A percentile compares a stretch with the other conserved stretches of the same genome.
Evolutionary conservation across 2,113 vertebrate genomes (phyloP).

Genomic region (Tangachromis dhanisi): DNA sequence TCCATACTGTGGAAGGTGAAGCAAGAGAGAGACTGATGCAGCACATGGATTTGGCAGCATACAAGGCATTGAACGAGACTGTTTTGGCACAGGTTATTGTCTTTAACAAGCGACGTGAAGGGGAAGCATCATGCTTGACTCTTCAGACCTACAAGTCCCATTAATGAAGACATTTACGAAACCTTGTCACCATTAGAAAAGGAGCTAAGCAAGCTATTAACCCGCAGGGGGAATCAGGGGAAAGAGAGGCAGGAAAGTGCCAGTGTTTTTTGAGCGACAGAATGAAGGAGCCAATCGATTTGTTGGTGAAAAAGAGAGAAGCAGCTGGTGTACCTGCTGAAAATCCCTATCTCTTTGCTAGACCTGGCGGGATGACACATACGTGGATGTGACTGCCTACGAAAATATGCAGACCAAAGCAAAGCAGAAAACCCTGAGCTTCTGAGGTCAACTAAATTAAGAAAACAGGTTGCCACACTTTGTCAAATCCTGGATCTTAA

Average conservation of each 20-base stretch:
- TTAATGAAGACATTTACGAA: neutral
- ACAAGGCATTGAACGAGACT: fast-evolving
- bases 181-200: neutral
- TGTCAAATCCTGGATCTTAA: fast-evolving
- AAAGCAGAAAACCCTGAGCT: neutral
- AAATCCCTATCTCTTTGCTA: neutral
- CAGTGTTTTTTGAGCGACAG: neutral
- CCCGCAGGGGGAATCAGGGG: neutral
- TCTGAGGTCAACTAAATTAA: neutral
- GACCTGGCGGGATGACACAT: neutral
- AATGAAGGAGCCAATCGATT: neutral
- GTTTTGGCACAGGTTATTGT: neutral
- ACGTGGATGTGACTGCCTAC: neutral
- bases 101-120: neutral
- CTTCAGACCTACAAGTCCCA: neutral
- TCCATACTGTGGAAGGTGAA: too few species aligned
- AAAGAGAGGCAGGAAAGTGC: fast-evolving
- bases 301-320: neutral
- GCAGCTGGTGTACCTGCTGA: neutral
- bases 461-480: neutral
- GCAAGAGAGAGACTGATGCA: neutral
- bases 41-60: neutral
- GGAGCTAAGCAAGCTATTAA: neutral
- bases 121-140: fast-evolving
- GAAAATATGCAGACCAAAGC: neutral